Evolutionary conservation across 2,113 vertebrate genomes (phyloP).

Genomic region (Electrona antarctica): DNA sequence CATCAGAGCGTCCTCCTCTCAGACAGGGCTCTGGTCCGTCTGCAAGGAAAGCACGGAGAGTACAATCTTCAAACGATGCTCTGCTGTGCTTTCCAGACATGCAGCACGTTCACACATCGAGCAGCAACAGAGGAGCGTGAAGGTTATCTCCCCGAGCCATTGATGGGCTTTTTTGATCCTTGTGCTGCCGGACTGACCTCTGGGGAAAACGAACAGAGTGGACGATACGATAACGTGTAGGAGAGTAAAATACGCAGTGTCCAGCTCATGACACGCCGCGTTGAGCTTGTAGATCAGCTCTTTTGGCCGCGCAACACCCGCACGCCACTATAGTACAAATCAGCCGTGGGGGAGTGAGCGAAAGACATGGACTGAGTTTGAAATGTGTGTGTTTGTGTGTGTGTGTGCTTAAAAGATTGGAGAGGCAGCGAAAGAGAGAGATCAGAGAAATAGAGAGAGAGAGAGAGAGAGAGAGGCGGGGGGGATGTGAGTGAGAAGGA

Average conservation of each 20-base stretch:
- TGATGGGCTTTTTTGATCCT: slow-evolving; percentile 1
- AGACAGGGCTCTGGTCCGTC: slow-evolving; percentile 22
- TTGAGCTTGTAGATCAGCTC: not conserved
- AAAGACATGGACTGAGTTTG: not conserved
- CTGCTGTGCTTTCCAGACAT: not conserved
- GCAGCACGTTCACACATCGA: slow-evolving; percentile 6
- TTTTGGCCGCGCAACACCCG: slow-evolving; percentile 25
- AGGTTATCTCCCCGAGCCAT: no score
- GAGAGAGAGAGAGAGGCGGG: slow-evolving; percentile 28
- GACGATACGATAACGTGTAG: no score
- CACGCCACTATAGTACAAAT: no score
- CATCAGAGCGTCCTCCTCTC: slow-evolving; percentile 7
- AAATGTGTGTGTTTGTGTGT: no score
- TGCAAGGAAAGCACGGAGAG: slow-evolving; percentile 19
- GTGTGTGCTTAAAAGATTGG: not conserved
- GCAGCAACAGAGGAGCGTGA: slow-evolving; percentile 18
- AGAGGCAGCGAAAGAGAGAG: not conserved
- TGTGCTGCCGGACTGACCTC: not conserved
- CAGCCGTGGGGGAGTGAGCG: slow-evolving; percentile 7
- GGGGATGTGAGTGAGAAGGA: slow-evolving; percentile 15
- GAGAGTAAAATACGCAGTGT: no score
- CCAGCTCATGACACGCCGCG: no score
- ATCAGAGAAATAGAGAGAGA: slow-evolving; percentile 28
- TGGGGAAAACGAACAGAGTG: no score
- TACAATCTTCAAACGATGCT: slow-evolving; percentile 20